Evolutionary conservation across 2,888 invertebrate genomes (phyloP).

Genomic region (Scaptomyza flava): DNA sequence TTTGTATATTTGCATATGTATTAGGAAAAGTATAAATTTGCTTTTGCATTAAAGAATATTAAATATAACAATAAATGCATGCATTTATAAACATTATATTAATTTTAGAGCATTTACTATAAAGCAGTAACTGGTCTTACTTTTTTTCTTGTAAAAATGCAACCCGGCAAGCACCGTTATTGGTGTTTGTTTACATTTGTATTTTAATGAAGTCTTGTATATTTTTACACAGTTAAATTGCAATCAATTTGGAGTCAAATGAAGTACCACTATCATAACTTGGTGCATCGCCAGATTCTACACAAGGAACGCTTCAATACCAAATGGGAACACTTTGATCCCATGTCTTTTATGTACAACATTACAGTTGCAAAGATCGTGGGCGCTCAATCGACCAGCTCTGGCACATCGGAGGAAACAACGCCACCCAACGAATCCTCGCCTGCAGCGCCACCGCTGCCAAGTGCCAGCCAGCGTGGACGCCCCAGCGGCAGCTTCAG

Average conservation of each 20-base stretch:
- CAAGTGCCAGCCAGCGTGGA: slow-evolving; percentile 73
- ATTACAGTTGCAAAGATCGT: slow-evolving; percentile 82
- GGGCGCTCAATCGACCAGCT: slow-evolving; percentile 61
- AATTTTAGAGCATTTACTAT: background rate
- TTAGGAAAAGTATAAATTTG: background rate
- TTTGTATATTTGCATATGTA: slow-evolving; percentile 4
- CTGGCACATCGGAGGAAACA: slow-evolving; percentile 22
- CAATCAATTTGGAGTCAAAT: slow-evolving; percentile 83
- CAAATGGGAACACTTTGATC: slow-evolving; percentile 82
- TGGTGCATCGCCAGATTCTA: slow-evolving; percentile 81
- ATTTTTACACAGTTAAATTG: slow-evolving; percentile 66
- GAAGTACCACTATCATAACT: slow-evolving; percentile 82
- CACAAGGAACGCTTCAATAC: slow-evolving; percentile 82
- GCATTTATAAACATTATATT: background rate
- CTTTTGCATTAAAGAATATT: background rate
- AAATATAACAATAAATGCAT: too few species aligned
- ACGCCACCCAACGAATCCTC: slow-evolving; percentile 22
- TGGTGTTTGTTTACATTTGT: background rate
- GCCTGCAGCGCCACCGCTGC: slow-evolving; percentile 49
- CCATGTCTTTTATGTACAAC: slow-evolving; percentile 83
- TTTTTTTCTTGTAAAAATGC: background rate
- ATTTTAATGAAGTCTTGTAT: background rate
- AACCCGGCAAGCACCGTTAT: slow-evolving; percentile 2
- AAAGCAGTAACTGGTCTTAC: background rate
- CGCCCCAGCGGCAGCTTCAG: slow-evolving; percentile 82